Evolutionary conservation across 2,888 invertebrate genomes (phyloP).

Genomic region (Linhomoeus sp.): DNA sequence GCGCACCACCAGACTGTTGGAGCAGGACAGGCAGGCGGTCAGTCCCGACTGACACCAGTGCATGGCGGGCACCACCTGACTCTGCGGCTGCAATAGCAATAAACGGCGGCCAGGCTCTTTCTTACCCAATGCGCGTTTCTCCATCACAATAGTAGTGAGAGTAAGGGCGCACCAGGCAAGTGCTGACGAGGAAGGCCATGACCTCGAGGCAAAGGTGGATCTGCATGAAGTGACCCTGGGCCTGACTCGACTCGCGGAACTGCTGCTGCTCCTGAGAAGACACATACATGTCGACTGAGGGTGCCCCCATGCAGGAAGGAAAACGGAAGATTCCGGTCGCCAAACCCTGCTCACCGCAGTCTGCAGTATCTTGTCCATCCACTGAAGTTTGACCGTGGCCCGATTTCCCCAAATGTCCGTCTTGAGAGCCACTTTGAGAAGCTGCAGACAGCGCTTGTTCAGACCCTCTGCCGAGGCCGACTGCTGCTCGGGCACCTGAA

Average conservation of each 20-base stretch:
- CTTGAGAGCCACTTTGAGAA: conserved; percentile 71
- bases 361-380: conserved; percentile 2
- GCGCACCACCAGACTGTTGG: conserved; percentile 64
- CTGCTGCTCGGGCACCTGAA: neutral
- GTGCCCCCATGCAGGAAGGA: no score
- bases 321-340: no score
- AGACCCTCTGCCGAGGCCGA: conserved; percentile 51
- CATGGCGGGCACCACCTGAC: conserved; percentile 60
- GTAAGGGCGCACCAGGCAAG: conserved; percentile 36
- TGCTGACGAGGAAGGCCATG: conserved; percentile 61
- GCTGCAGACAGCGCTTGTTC: conserved; percentile 56
- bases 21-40: conserved; percentile 63
- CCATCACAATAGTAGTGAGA: neutral
- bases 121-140: conserved; percentile 34
- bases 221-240: conserved; percentile 46
- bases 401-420: conserved; percentile 70
- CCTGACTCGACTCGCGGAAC: neutral
- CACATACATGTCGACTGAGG: no score
- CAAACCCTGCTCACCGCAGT: no score
- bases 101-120: conserved; percentile 46
- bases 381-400: conserved; percentile 67
- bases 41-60: conserved; percentile 72
- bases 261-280: neutral
- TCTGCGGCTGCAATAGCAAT: conserved; percentile 51
- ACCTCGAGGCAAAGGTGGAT: conserved; percentile 79